These are phyloP conservation scores for Trichopoda pennipes DNA, from an alignment of 2,888 invertebrate genomes.

Conservation along the genomic window DNA sequence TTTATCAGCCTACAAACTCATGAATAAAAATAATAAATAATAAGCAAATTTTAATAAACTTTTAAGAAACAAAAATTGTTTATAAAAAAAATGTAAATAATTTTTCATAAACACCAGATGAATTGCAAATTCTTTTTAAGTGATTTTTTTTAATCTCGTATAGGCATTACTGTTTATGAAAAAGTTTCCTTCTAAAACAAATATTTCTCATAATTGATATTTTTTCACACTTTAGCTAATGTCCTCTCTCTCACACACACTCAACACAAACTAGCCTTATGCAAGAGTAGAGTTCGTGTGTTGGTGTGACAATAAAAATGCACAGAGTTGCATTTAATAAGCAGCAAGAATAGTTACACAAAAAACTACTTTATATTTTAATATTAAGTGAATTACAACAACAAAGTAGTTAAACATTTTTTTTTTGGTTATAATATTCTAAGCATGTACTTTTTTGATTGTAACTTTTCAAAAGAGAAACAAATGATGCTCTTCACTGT, in stretches of 20 bases:
- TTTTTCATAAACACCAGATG: too few species aligned
- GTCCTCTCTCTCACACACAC: slow-evolving; percentile 28
- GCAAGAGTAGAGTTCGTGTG: not conserved
- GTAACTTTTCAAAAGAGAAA: slow-evolving; percentile 35
- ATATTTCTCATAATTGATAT: slow-evolving; percentile 19
- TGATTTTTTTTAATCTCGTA: not conserved
- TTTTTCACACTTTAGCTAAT: slow-evolving; percentile 29
- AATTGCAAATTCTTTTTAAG: not conserved
- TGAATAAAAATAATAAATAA: too few species aligned
- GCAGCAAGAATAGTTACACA: not conserved
- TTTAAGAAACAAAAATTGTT: too few species aligned
- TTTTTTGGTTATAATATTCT: slow-evolving; percentile 36
- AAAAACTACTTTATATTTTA: slow-evolving; percentile 1
- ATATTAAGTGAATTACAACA: slow-evolving; percentile 23
- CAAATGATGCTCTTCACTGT: slow-evolving; percentile 4
- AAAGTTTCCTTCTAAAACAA: slow-evolving; percentile 37
- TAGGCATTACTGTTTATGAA: slow-evolving; percentile 8
- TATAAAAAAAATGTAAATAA: not conserved
- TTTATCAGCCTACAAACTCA: too few species aligned
- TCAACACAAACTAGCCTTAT: not conserved
- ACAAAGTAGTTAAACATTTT: not conserved
- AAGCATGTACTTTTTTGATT: slow-evolving; percentile 30
- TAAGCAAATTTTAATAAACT: too few species aligned
- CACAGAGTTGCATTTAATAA: slow-evolving; percentile 42
- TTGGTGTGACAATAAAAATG: not conserved